Percentiles rank a stretch among this genome's conserved stretches.
Evolutionary conservation across 2,797 vertebrate species (phyloP).

Genomic region (Tympanoctomys barrerae): DNA sequence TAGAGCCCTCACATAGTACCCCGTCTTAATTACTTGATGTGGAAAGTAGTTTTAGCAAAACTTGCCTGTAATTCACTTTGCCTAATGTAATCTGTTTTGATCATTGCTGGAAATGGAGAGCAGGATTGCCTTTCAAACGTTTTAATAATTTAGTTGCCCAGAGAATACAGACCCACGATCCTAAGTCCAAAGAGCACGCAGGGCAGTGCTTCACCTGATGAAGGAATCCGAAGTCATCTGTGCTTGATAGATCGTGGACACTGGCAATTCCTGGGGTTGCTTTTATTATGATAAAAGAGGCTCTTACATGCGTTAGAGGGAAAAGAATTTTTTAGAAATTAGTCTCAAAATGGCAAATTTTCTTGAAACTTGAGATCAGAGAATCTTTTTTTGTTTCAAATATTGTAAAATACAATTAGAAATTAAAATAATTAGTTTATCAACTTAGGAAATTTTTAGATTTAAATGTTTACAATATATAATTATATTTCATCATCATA

Average conservation of each 20-base stretch:
- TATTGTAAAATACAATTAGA: neutral
- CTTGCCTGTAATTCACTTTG: neutral
- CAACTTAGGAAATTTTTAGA: conserved; percentile 8
- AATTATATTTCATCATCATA: conserved; percentile 29
- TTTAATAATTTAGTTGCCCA: neutral
- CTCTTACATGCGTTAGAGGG: neutral
- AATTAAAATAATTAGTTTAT: conserved; percentile 23
- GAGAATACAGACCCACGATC: neutral
- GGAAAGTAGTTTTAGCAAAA: neutral
- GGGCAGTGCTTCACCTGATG: neutral
- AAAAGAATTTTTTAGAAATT: neutral
- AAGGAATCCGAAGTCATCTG: neutral
- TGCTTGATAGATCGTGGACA: neutral
- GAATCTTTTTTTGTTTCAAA: conserved; percentile 22
- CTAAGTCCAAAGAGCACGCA: neutral
- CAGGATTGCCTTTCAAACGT: neutral
- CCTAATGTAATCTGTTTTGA: neutral
- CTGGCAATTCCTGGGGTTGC: neutral
- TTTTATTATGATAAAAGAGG: conserved; percentile 19
- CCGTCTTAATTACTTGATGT: conserved; percentile 4
- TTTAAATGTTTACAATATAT: neutral
- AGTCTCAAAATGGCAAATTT: neutral
- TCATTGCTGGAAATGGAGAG: neutral
- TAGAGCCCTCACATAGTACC: neutral
- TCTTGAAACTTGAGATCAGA: neutral